These are phyloP conservation scores for Dicranocentrus wangi DNA, from an alignment of 2,888 invertebrate species.

Conservation along the genomic window DNA sequence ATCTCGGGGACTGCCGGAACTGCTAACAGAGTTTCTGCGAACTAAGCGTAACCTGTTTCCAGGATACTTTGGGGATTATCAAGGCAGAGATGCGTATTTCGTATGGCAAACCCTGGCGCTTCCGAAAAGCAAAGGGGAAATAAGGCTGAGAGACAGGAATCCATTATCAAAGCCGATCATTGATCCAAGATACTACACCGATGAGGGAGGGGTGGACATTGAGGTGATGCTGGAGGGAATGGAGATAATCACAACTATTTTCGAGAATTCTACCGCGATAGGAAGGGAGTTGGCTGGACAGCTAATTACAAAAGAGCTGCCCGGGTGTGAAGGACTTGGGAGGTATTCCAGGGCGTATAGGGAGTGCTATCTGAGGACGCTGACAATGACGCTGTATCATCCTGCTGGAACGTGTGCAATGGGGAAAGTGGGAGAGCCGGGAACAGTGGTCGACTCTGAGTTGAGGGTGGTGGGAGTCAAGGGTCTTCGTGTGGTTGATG, in stretches of 20 bases:
- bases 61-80: too few relatives aligned
- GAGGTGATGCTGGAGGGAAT: conserved; percentile 52
- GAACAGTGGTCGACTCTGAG: conserved; percentile 52
- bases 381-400: conserved; percentile 13
- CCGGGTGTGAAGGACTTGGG: conserved; percentile 40
- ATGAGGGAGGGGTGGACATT: conserved; percentile 68
- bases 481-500: conserved; percentile 16
- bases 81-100: too few relatives aligned
- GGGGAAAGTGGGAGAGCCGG: conserved; percentile 42
- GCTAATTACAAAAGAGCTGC: conserved; percentile 46
- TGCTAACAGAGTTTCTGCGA: too few relatives aligned
- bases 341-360: conserved; percentile 13
- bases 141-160: too few relatives aligned
- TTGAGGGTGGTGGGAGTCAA: conserved; percentile 35
- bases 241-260: too few relatives aligned
- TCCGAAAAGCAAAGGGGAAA: too few relatives aligned
- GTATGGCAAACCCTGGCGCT: too few relatives aligned
- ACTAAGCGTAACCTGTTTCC: too few relatives aligned
- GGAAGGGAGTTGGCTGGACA: too few relatives aligned
- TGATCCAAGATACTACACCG: too few relatives aligned
- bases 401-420: conserved; percentile 48
- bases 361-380: conserved; percentile 21
- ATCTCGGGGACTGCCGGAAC: too few relatives aligned
- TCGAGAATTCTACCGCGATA: conserved; percentile 51
- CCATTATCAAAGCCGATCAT: too few relatives aligned